These are phyloP conservation scores for Gastrophysa polygoni DNA, from an alignment of 2,888 invertebrate species.

Conservation along the genomic window DNA sequence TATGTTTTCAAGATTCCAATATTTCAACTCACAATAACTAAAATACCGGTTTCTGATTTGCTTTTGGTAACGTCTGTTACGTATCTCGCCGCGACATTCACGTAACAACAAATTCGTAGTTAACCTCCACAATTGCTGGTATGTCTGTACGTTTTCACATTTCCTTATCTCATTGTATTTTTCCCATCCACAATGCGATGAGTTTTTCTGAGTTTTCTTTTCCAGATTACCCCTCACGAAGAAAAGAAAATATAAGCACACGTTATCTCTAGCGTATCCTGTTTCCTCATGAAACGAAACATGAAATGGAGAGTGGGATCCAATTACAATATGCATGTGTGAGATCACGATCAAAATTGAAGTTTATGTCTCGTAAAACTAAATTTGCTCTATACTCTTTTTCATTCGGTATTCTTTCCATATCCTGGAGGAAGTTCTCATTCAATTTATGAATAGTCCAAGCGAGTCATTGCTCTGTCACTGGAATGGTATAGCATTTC, in stretches of 20 bases:
- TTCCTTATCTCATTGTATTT: neutral
- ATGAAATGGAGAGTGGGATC: slow-evolving; percentile 6
- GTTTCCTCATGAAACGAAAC: neutral
- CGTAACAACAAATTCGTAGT: neutral
- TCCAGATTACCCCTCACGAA: neutral
- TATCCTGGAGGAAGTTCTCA: too few relatives aligned
- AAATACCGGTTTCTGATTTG: too few relatives aligned
- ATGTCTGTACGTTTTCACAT: neutral
- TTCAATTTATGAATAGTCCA: too few relatives aligned
- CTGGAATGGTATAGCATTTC: too few relatives aligned
- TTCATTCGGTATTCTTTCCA: too few relatives aligned
- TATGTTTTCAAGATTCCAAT: slow-evolving; percentile 46
- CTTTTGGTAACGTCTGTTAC: too few relatives aligned
- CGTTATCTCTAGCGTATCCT: slow-evolving; percentile 4
- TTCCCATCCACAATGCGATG: slow-evolving; percentile 7
- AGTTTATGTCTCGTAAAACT: neutral
- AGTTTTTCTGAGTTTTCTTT: neutral
- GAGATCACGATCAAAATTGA: neutral
- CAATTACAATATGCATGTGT: slow-evolving; percentile 1
- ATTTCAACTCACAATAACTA: too few relatives aligned
- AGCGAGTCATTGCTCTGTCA: too few relatives aligned
- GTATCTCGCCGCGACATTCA: neutral
- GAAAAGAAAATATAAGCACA: neutral
- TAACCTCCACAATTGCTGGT: neutral
- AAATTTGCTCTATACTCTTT: too few relatives aligned